Percentiles rank a stretch among this genome's conserved stretches.
phyloP scores from a whole-genome alignment of 1,140 invertebrate genomes.

The Manduca sexta region DNA sequence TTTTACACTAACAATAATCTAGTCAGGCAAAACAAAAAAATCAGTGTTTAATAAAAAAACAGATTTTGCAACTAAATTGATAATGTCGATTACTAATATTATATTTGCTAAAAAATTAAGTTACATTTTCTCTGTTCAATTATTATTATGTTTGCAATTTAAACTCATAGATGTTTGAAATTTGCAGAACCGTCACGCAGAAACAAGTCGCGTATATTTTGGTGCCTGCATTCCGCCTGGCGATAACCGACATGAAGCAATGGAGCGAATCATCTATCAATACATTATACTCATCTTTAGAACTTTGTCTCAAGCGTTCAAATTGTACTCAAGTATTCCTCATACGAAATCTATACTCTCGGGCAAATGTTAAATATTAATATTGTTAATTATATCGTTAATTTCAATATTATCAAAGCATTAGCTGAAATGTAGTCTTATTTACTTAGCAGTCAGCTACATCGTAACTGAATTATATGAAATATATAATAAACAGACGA shows the following conservation, averaged over 20 bases:
- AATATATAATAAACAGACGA: no score
- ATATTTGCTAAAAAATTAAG: no score
- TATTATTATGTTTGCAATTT: neutral
- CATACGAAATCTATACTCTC: neutral
- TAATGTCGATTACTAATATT: no score
- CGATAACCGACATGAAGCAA: constrained; percentile 26
- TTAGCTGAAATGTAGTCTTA: neutral
- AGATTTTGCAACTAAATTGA: no score
- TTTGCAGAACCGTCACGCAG: constrained; percentile 50
- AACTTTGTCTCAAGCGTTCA: constrained; percentile 33
- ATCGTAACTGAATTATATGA: no score
- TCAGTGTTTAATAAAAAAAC: no score
- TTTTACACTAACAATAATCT: no score
- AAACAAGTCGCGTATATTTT: constrained; percentile 33
- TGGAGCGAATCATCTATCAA: constrained; percentile 33
- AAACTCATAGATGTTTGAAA: constrained; percentile 3
- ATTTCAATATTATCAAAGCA: neutral
- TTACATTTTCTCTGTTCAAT: no score
- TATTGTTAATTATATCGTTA: neutral
- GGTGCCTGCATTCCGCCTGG: constrained; percentile 48
- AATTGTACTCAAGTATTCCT: constrained; percentile 30
- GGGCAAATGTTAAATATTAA: no score
- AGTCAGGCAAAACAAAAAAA: no score
- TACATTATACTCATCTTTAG: constrained; percentile 32
- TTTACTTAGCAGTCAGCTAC: no score